Conservation (phyloP, 2,888 invertebrate genomes). For the Cerceris rybyensis region DNA sequence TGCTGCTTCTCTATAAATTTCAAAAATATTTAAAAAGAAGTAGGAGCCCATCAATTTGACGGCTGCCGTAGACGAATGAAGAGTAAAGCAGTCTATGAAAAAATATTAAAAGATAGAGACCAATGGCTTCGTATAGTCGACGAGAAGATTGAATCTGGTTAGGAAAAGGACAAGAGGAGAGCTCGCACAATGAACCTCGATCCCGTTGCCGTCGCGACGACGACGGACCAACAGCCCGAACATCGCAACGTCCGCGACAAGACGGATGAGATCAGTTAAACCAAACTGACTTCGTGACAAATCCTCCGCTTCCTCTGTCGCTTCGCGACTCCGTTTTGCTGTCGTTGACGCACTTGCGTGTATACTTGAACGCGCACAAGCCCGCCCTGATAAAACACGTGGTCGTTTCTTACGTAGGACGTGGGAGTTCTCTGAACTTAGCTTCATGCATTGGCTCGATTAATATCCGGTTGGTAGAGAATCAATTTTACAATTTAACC, state of each 20-base stretch:
- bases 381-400: not conserved
- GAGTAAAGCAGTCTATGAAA: not conserved
- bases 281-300: constrained; percentile 81
- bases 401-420: too few species aligned
- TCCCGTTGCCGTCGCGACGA: constrained; percentile 52
- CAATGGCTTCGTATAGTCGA: constrained; percentile 44
- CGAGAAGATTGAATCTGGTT: constrained; percentile 61
- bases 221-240: constrained; percentile 53
- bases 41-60: too few species aligned
- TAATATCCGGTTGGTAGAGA: too few species aligned
- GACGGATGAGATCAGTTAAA: constrained; percentile 82
- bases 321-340: constrained; percentile 58
- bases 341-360: constrained; percentile 59
- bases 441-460: too few species aligned
- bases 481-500: too few species aligned
- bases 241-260: constrained; percentile 72
- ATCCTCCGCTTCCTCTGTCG: constrained; percentile 80
- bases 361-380: constrained; percentile 29
- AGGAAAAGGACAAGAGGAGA: constrained; percentile 37
- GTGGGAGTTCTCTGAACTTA: too few species aligned
- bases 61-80: too few species aligned
- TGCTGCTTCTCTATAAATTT: too few species aligned
- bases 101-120: constrained; percentile 31
- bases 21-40: too few species aligned
- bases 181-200: constrained; percentile 42